phyloP scores from a whole-genome alignment of 2,113 vertebrate species.

The Sialia sialis region DNA sequence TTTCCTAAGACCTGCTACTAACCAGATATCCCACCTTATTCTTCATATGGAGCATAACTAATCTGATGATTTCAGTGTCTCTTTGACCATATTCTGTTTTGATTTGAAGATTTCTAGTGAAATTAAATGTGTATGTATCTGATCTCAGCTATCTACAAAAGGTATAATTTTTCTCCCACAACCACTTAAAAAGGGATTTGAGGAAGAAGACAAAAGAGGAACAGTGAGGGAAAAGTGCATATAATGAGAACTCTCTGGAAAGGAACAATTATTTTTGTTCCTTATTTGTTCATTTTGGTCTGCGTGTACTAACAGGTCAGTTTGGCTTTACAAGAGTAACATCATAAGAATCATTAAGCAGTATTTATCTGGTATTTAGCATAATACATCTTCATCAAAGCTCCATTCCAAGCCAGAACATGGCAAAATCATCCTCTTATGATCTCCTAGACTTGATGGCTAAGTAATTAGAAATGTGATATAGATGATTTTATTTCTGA shows the following conservation, averaged over 20 bases:
- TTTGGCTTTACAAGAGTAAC: neutral
- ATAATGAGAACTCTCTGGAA: neutral
- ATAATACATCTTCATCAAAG: neutral
- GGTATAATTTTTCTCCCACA: neutral
- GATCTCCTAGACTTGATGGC: neutral
- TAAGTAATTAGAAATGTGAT: neutral
- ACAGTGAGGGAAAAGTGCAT: neutral
- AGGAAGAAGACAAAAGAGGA: neutral
- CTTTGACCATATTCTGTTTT: slow-evolving; percentile 20
- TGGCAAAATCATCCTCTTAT: neutral
- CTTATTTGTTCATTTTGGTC: neutral
- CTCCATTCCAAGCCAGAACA: neutral
- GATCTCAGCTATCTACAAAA: neutral
- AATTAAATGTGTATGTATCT: neutral
- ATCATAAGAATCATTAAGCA: neutral
- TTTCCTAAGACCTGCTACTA: slow-evolving; percentile 25
- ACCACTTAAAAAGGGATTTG: neutral
- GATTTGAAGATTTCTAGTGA: neutral
- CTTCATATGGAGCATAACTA: slow-evolving; percentile 16
- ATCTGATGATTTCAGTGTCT: slow-evolving; percentile 38
- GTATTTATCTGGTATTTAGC: neutral
- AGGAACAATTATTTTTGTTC: neutral
- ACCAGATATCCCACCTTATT: slow-evolving; percentile 17
- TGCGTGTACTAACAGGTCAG: neutral
- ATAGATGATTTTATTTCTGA: neutral